A percentile compares a stretch with the other conserved stretches of the same genome.
These are phyloP conservation scores for Heterocephalus glaber DNA, from an alignment of 2,113 vertebrate species.

Conservation along the genomic window DNA sequence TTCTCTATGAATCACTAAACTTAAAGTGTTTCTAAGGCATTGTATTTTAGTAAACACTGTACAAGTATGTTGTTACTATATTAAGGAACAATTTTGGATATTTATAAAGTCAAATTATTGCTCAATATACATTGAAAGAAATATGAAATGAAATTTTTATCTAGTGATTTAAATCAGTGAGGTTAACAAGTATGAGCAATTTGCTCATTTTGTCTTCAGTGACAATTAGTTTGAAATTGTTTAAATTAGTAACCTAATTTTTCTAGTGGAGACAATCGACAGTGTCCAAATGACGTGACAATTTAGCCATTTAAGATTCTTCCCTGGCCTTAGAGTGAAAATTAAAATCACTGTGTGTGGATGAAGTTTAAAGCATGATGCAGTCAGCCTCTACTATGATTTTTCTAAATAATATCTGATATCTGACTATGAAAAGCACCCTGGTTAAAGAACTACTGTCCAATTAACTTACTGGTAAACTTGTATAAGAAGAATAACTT, in stretches of 20 bases:
- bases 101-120: background rate
- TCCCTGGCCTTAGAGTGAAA: background rate
- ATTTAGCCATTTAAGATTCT: background rate
- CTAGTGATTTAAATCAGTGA: background rate
- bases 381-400: background rate
- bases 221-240: conserved; percentile 10
- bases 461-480: background rate
- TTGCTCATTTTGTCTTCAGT: background rate
- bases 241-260: background rate
- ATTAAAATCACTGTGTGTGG: background rate
- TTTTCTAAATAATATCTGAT: background rate
- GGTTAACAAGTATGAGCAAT: background rate
- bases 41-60: background rate
- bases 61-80: background rate
- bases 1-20: background rate
- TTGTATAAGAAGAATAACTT: background rate
- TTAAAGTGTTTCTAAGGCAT: background rate
- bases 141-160: background rate
- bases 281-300: background rate
- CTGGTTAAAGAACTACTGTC: background rate
- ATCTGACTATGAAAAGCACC: background rate
- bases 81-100: background rate
- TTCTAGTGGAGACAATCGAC: background rate
- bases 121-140: background rate
- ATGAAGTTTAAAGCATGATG: background rate